Evolutionary conservation across 2,797 vertebrate genomes (phyloP).

Genomic region (Vipera latastei): DNA sequence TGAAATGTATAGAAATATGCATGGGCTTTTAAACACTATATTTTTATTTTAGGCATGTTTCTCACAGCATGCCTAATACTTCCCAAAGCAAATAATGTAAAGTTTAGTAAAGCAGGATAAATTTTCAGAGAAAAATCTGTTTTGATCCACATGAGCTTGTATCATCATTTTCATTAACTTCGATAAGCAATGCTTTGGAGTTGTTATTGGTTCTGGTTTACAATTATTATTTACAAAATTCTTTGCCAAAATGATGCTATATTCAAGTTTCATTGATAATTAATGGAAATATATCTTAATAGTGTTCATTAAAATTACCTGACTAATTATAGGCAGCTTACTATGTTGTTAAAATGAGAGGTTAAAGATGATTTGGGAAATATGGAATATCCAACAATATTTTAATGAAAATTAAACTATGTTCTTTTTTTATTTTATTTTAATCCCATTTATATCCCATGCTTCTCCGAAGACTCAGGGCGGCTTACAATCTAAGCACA

Average conservation of each 20-base stretch:
- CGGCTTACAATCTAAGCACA: no score
- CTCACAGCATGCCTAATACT: slow-evolving; percentile 30
- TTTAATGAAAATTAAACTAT: background rate
- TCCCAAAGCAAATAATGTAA: slow-evolving; percentile 36
- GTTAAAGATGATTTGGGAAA: background rate
- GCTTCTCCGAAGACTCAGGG: no score
- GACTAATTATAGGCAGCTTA: background rate
- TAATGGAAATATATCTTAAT: background rate
- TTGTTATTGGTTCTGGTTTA: background rate
- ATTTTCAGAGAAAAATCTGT: background rate
- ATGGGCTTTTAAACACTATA: slow-evolving; percentile 40
- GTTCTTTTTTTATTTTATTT: no score
- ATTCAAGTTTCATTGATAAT: background rate
- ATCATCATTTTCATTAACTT: background rate
- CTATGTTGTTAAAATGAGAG: background rate
- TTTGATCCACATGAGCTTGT: background rate
- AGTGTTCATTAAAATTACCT: background rate
- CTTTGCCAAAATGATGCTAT: background rate
- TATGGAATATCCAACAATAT: background rate
- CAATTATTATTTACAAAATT: background rate
- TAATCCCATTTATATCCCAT: no score
- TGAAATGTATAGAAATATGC: slow-evolving; percentile 37
- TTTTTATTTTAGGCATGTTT: slow-evolving; percentile 32
- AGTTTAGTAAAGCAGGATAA: background rate
- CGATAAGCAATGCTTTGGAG: background rate